A percentile compares a stretch with the other conserved stretches of the same genome.
Conservation (phyloP, 2,113 vertebrate species). For the Salminus brasiliensis region DNA sequence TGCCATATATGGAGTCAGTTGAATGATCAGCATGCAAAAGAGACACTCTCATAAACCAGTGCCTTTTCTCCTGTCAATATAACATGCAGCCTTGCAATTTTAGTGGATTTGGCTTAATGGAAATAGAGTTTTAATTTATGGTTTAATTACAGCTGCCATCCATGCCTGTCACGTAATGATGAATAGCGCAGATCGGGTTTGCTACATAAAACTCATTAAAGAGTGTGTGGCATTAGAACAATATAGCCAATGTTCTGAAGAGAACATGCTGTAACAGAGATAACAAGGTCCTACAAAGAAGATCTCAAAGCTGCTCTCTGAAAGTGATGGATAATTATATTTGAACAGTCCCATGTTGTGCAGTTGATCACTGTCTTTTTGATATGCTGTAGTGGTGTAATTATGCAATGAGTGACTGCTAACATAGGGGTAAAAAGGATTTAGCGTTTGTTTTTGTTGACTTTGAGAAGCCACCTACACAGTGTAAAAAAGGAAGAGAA, state of each 20-base stretch:
- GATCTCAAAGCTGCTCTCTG: neutral
- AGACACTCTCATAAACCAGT: slow-evolving; percentile 19
- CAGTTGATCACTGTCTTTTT: slow-evolving; percentile 40
- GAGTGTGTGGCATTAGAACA: slow-evolving; percentile 27
- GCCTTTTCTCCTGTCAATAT: neutral
- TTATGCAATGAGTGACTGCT: slow-evolving; percentile 31
- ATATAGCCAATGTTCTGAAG: slow-evolving; percentile 8
- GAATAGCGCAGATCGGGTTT: slow-evolving; percentile 3
- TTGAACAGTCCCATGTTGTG: slow-evolving; percentile 40
- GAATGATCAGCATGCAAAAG: neutral
- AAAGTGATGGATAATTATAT: slow-evolving; percentile 43
- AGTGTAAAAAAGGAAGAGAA: neutral
- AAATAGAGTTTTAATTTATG: slow-evolving; percentile 23
- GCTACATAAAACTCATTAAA: slow-evolving; percentile 28
- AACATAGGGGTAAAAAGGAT: neutral
- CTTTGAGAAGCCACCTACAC: neutral
- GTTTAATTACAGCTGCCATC: slow-evolving; percentile 36
- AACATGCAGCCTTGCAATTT: slow-evolving; percentile 9
- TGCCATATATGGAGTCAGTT: neutral
- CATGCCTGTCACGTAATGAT: slow-evolving; percentile 14
- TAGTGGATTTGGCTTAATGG: slow-evolving; percentile 13
- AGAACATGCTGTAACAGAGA: slow-evolving; percentile 6
- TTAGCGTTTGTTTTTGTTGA: neutral
- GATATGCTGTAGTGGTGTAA: slow-evolving; percentile 42
- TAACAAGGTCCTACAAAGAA: slow-evolving; percentile 35